These are phyloP conservation scores for Lanistes nyassanus DNA, from an alignment of 1,140 invertebrate genomes.

Conservation along the genomic window DNA sequence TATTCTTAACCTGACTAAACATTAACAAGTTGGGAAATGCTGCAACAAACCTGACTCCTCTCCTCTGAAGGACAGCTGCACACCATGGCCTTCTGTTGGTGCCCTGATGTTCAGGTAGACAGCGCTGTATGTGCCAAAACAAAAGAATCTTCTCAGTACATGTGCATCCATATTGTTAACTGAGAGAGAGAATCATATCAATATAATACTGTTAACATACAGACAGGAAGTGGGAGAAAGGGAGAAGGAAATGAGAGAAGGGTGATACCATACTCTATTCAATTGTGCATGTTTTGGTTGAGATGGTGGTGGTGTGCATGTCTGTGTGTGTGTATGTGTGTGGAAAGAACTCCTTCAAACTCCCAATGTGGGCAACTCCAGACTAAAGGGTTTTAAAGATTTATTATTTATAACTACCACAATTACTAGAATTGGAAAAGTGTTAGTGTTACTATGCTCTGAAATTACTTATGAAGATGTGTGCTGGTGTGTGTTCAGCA, in stretches of 20 bases:
- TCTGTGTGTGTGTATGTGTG: neutral
- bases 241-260: neutral
- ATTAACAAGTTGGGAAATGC: neutral
- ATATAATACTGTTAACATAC: too few relatives aligned
- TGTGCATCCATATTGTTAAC: too few relatives aligned
- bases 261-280: neutral
- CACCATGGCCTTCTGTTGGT: constrained; percentile 24
- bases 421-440: neutral
- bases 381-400: neutral
- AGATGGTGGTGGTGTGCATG: neutral
- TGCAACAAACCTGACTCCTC: constrained; percentile 13
- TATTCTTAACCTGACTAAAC: neutral
- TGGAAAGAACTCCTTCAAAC: neutral
- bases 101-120: constrained; percentile 19
- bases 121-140: too few relatives aligned
- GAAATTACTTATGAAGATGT: neutral
- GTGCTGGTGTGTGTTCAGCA: neutral
- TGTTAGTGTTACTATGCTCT: neutral
- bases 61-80: constrained; percentile 22
- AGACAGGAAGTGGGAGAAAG: neutral
- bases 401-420: neutral
- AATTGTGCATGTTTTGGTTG: neutral
- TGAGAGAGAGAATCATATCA: too few relatives aligned
- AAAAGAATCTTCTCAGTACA: too few relatives aligned
- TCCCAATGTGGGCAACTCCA: neutral